phyloP scores from a whole-genome alignment of 2,797 vertebrate genomes.

The Thunnus albacares region DNA sequence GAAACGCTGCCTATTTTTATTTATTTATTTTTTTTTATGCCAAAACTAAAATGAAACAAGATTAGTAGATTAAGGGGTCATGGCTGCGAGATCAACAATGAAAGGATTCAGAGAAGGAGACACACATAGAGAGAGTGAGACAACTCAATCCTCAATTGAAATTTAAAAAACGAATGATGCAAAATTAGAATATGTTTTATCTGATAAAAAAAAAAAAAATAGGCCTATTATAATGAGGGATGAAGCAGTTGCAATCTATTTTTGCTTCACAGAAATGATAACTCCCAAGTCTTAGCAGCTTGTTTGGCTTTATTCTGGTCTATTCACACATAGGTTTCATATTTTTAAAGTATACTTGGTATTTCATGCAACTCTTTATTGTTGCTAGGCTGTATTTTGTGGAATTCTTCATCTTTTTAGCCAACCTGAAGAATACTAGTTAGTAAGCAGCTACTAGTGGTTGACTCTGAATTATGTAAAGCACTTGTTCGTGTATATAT shows the following conservation, averaged over 20 bases:
- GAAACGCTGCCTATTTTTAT: background rate
- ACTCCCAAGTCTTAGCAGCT: background rate
- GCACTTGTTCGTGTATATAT: background rate
- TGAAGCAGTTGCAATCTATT: background rate
- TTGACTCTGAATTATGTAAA: background rate
- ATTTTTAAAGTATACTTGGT: background rate
- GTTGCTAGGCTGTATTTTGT: background rate
- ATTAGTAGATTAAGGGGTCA: conserved; percentile 17
- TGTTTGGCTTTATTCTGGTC: background rate
- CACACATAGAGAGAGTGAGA: background rate
- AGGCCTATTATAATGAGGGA: background rate
- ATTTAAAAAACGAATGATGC: background rate
- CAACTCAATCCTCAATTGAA: background rate
- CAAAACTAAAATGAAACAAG: conserved; percentile 20
- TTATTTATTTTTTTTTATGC: conserved; percentile 17
- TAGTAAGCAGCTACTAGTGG: background rate
- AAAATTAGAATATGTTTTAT: background rate
- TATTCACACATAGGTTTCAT: background rate
- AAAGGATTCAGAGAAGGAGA: too few relatives aligned
- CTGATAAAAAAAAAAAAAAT: background rate
- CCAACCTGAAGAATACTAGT: background rate
- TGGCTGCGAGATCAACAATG: conserved; percentile 1
- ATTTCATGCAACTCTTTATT: background rate
- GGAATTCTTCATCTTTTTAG: background rate
- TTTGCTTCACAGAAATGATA: background rate